phyloP scores from a whole-genome alignment of 2,797 vertebrate genomes.

The Crocidura indochinensis region DNA sequence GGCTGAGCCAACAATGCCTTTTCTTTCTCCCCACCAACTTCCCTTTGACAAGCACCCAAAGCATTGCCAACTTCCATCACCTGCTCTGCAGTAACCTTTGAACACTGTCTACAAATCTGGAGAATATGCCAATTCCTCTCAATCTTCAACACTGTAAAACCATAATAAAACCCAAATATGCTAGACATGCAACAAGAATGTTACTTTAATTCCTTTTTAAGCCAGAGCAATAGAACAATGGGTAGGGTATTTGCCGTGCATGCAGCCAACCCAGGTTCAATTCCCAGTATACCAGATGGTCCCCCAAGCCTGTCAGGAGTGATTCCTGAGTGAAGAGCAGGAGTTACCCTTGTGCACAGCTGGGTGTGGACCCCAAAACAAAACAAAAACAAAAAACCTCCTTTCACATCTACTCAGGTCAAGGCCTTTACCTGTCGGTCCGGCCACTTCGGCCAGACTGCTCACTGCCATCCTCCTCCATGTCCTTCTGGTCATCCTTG shows the following conservation, averaged over 20 bases:
- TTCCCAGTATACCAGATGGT: too few relatives aligned
- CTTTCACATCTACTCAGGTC: neutral
- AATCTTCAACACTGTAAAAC: conserved; percentile 6
- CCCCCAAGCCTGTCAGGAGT: too few relatives aligned
- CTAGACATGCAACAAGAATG: neutral
- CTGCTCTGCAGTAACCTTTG: conserved; percentile 16
- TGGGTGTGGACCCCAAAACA: too few relatives aligned
- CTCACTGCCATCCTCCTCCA: conserved; percentile 90
- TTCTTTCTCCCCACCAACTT: neutral
- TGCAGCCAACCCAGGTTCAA: too few relatives aligned
- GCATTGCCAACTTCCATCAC: neutral
- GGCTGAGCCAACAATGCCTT: neutral
- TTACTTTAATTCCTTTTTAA: neutral
- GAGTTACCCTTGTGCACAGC: too few relatives aligned
- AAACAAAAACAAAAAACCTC: too few relatives aligned
- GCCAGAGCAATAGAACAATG: too few relatives aligned
- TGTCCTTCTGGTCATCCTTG: conserved; percentile 91
- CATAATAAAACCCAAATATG: conserved; percentile 30
- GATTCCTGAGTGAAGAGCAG: too few relatives aligned
- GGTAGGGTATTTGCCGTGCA: too few relatives aligned
- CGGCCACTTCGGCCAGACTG: conserved; percentile 88
- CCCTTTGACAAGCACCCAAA: neutral
- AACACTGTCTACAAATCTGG: conserved; percentile 22
- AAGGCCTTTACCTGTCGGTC: conserved; percentile 92
- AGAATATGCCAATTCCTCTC: conserved; percentile 19